phyloP scores from a whole-genome alignment of 1,140 invertebrate species.

The Formica selysi region DNA sequence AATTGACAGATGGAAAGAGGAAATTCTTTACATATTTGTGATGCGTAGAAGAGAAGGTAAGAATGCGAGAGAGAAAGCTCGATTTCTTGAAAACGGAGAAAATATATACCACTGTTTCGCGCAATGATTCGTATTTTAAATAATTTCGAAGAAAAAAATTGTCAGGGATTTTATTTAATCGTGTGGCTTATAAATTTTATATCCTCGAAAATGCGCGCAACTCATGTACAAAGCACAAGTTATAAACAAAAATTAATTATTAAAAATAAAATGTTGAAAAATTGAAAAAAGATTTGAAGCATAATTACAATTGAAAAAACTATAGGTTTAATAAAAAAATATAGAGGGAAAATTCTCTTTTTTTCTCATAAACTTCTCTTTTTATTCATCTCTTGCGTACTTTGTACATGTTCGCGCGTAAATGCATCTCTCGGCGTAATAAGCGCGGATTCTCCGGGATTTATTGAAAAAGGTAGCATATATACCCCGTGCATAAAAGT shows the following conservation, averaged over 20 bases:
- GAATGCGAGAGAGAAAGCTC: neutral
- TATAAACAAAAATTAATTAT: neutral
- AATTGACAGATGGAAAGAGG: conserved; percentile 9
- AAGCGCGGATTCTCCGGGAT: conserved; percentile 17
- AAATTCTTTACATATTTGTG: neutral
- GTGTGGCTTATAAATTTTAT: neutral
- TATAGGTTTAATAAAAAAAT: neutral
- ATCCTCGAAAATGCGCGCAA: neutral
- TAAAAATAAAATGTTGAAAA: neutral
- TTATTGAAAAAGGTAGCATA: neutral
- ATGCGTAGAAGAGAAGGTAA: neutral
- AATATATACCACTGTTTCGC: neutral
- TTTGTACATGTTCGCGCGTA: conserved; percentile 20
- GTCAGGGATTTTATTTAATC: neutral
- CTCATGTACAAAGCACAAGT: conserved; percentile 2
- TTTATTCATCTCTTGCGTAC: neutral
- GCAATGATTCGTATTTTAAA: neutral
- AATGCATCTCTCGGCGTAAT: neutral
- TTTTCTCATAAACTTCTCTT: too few species aligned
- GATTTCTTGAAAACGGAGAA: neutral
- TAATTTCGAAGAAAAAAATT: neutral
- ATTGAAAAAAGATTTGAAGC: neutral
- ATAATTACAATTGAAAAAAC: neutral
- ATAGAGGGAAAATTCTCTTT: neutral
- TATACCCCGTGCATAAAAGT: neutral